Evolutionary conservation across 2,113 vertebrate species (phyloP), one percentile per base, ranked within the genome.

Genomic region (Salminus brasiliensis): DNA sequence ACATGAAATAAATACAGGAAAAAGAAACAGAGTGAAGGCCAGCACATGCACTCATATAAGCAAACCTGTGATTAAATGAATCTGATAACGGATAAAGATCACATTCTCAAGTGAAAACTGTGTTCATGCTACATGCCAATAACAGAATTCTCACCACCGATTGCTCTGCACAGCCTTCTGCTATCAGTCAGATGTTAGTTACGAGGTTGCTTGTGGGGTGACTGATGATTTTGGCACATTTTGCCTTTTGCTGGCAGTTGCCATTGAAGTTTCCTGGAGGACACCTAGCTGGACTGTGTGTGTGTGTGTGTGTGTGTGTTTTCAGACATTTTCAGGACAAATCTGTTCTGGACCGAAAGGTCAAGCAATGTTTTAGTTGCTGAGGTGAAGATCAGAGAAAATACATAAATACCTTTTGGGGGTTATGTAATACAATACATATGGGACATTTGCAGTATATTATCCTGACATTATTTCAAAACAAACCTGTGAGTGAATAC

Each of bases 231-330:
- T 8, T 63, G 60, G 32, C 7, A 32, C 45, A 13, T n/a, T 34
- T 52, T 71, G 10, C 45, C 47, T 30, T 13, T 52, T 53, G 16
- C 47, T 71, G 34, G 49, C 63, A 77, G 59, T 53, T 80, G 30
- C 30, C 53, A 60, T 39, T 59, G 45, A 21, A 16, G 2, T 43
- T 49, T 8, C 1, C 29, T 87, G 89, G 84, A 88, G 85, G 85
- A 76, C 70, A 87, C 78, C 86, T 87, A 87, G 74, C 55, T 86
- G 86, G 55, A 11, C 6, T 30, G 27, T 62, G 25, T 62, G 59
- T 62, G 59, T 62, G 59, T 62, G 59, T 62, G 25, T 5, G 65
- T 68, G 39, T 68, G 66, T 25, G 39, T 45, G 66, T 45, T n/a
- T 27, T n/a, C 27, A 39, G 27, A n/a, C 45, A 21, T 53, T 2